These are phyloP conservation scores for Coenonympha glycerion DNA, from an alignment of 2,888 invertebrate species.

Conservation along the genomic window DNA sequence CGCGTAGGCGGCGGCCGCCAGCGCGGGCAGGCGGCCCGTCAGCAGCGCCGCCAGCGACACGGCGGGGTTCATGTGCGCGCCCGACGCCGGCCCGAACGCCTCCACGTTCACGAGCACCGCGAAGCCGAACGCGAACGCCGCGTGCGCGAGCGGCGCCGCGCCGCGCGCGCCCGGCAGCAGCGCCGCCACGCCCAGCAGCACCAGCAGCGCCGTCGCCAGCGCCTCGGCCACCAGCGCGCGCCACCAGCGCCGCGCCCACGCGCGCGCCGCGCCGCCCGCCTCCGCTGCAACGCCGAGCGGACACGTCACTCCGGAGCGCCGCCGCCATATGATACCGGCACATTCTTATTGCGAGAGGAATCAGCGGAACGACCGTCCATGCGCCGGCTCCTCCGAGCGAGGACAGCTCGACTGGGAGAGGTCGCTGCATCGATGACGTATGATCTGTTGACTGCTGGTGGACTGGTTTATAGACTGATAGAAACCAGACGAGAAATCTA, in stretches of 20 bases:
- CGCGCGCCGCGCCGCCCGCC: conserved; percentile 26
- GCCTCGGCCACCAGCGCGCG: conserved; percentile 55
- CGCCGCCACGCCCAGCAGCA: conserved; percentile 53
- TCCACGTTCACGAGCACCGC: conserved; percentile 47
- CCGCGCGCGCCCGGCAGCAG: conserved; percentile 33
- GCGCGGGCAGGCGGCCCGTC: conserved; percentile 62
- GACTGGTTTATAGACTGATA: too few species aligned
- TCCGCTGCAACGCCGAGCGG: too few species aligned
- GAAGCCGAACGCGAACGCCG: conserved; percentile 59
- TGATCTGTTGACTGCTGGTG: too few species aligned
- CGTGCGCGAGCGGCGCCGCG: conserved; percentile 42
- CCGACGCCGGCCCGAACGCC: conserved; percentile 82
- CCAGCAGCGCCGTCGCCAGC: conserved; percentile 57
- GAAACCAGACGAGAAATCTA: too few species aligned
- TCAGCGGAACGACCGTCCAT: background rate
- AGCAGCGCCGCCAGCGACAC: conserved; percentile 81
- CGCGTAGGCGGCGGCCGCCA: conserved; percentile 42
- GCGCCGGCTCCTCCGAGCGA: background rate
- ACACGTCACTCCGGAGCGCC: too few species aligned
- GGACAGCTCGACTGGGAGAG: too few species aligned
- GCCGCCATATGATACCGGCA: too few species aligned
- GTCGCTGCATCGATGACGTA: too few species aligned
- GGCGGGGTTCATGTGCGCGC: conserved; percentile 87
- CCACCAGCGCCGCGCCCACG: conserved; percentile 50
- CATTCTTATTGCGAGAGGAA: too few species aligned